Evolutionary conservation across 2,113 vertebrate genomes (phyloP), one percentile per base, ranked within the genome.

Genomic region (Cochlearius cochlearius): DNA sequence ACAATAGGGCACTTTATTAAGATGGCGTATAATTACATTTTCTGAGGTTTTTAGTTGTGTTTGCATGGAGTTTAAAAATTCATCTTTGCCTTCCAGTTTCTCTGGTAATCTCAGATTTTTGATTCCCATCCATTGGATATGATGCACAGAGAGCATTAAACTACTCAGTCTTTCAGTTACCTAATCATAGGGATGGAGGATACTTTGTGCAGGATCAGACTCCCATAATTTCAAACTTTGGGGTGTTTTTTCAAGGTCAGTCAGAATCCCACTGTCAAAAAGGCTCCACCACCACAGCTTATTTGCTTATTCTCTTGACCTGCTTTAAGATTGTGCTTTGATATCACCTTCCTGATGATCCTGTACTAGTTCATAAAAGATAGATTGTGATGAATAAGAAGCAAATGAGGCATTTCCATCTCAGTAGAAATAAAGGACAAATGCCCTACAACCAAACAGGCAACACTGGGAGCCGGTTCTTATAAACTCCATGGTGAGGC

Each of bases 41-140:
- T 84, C 20, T 58, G 75, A 76, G 15, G 12, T 32, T 75, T 94
- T 90, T 58, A 36, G 10, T 63, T 60, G 10, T 73, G 25, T 64
- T 92, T 92, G 39, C 39, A 27, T 4, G 21, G 10, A 10, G 9
- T 74, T 71, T 92, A 83, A 93, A 96, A 83, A 45, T 52, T 94
- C 29, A 72, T 34, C 8, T 43, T 32, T 41, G 56, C 22, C 15
- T 83, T 75, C 15, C 19, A 9, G 72, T 89, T 96, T 52, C 15
- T 49, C 38, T 75, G 16, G 9, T 90, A 32, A 5, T 53, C 27
- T 80, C 27, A 29, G 38, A 36, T 41, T 88, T 95, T 87, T 89
- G 5, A 4, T 85, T 88, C 38, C 34, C 21, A 38, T 74, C 30
- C 17, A 29, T 11, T 76, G 27, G 15, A 16, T 73, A 22, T 21